Percentiles rank a stretch among this genome's conserved stretches.
Evolutionary conservation across 1,140 invertebrate species (phyloP).

Genomic region (Cyclargus thomasi): DNA sequence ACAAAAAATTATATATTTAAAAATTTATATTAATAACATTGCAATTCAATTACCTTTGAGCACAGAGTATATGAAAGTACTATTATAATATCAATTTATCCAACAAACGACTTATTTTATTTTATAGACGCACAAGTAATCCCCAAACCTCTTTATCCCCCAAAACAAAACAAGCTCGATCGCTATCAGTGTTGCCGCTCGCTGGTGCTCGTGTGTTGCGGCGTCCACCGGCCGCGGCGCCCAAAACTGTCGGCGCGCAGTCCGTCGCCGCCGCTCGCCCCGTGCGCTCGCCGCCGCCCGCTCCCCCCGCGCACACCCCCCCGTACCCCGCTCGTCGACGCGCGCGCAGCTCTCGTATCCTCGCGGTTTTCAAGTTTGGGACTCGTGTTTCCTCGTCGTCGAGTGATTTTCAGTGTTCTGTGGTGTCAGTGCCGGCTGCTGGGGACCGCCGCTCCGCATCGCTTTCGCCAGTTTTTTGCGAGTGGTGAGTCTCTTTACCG

Average conservation of each 20-base stretch:
- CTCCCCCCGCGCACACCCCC: neutral
- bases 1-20: too few species aligned
- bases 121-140: neutral
- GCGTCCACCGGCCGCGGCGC: slow-evolving; percentile 47
- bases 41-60: too few species aligned
- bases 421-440: slow-evolving; percentile 35
- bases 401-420: slow-evolving; percentile 59
- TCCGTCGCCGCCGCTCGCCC: slow-evolving; percentile 1
- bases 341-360: slow-evolving; percentile 14
- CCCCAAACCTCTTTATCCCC: too few species aligned
- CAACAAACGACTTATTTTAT: too few species aligned
- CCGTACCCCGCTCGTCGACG: neutral
- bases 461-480: slow-evolving; percentile 62
- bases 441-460: slow-evolving; percentile 31
- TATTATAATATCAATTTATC: too few species aligned
- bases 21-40: too few species aligned
- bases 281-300: slow-evolving; percentile 12
- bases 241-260: slow-evolving; percentile 23
- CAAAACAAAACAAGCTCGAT: neutral
- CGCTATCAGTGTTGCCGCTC: slow-evolving; percentile 52
- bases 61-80: too few species aligned
- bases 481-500: slow-evolving; percentile 56
- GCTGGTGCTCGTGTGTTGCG: slow-evolving; percentile 56
- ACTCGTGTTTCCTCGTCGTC: slow-evolving; percentile 28
- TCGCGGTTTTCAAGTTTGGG: neutral